A percentile compares a stretch with the other conserved stretches of the same genome.
Conservation (phyloP, 2,113 vertebrate genomes). For the Ursus arctos region DNA sequence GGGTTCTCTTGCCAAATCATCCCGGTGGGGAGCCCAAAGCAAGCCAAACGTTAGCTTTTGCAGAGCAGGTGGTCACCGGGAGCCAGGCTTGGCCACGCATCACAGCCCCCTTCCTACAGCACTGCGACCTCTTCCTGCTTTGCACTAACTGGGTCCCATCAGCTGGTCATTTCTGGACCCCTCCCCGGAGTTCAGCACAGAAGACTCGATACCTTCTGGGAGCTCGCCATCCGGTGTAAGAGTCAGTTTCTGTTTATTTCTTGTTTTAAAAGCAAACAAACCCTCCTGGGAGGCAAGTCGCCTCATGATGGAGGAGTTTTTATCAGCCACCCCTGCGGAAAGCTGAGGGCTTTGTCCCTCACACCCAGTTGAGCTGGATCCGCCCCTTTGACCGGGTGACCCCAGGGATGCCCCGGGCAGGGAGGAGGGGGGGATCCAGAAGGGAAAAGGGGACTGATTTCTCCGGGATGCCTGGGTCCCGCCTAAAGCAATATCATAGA, state of each 20-base stretch:
- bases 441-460: neutral
- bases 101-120: neutral
- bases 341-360: neutral
- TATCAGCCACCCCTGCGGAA: neutral
- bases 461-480: neutral
- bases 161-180: neutral
- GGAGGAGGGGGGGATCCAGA: neutral
- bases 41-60: neutral
- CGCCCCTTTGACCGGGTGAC: neutral
- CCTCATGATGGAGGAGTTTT: neutral
- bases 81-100: neutral
- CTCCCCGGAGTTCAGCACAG: neutral
- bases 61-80: neutral
- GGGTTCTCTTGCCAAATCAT: neutral
- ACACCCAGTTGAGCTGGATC: neutral
- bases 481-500: neutral
- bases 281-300: neutral
- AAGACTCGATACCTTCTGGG: neutral
- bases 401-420: neutral
- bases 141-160: too few relatives aligned
- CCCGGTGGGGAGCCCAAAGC: neutral
- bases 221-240: rapidly evolving
- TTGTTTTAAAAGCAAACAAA: neutral
- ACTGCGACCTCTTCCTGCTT: rapidly evolving
- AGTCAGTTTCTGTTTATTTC: neutral